Evolutionary conservation across 2,888 invertebrate genomes (phyloP), one percentile per base, ranked within the genome.

Genomic region (Yponomeuta cagnagella): DNA sequence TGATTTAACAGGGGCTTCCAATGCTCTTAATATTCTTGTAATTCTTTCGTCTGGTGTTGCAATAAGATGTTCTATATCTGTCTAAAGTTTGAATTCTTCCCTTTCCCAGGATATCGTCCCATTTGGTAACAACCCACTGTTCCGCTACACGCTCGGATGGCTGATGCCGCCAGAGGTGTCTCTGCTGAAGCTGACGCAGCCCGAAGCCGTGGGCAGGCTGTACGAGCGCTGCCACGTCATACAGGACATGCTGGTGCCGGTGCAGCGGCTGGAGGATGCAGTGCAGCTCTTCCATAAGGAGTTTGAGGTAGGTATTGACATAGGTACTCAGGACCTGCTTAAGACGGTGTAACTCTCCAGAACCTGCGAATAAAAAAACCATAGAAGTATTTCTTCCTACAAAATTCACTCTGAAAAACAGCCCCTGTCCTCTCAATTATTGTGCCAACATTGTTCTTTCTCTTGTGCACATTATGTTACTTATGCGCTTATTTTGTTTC

Each of bases 151-250:
- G 12, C 92, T 96, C 72, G 97, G 97, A 0, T 97, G 97, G 97
- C 88, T 96, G 87, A 94, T 96, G 87, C 97, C 97, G 0, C 96
- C 96, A 0, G 97, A 97, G 82, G 95, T 97, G 10, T 95, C 96
- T 0, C 90, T 97, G 10, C 87, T 97, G 73, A 97, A 97, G 84
- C 86, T 96, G 74, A 96, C 96, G 0, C 96, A 96, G 81, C 95
- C 95, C 0, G 90, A 94, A 68, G 94, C 95, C 0, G 93, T 95
- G 3, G 94, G 94, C 78, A 93, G 93, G 78, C 85, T 97, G 76
- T 97, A 97, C 81, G 95, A 96, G 76, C 93, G 94, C 73, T 93
- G 95, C 52, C 97, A 97, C 83, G 93, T 97, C 69, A 94, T 97
- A 66, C 95, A 97, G 80, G 97, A 97, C 81, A 95, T 97, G 95